phyloP scores from a whole-genome alignment of 2,113 vertebrate genomes.

The Connochaetes taurinus region DNA sequence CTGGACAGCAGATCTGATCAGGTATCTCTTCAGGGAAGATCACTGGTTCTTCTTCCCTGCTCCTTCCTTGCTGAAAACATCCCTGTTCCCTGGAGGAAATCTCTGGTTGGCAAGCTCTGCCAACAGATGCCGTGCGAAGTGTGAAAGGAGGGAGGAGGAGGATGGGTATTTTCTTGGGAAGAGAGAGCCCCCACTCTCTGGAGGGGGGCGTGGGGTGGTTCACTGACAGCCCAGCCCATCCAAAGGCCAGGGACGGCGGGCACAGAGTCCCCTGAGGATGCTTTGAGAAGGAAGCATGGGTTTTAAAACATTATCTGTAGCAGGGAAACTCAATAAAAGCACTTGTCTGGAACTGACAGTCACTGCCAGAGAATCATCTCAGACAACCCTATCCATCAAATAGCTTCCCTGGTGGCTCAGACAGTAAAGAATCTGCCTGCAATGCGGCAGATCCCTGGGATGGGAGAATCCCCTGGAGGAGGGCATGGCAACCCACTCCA shows the following conservation, averaged over 20 bases:
- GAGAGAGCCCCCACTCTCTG: rapidly evolving
- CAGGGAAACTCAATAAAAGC: not conserved
- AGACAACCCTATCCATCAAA: not conserved
- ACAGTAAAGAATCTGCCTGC: not conserved
- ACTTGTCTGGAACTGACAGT: not conserved
- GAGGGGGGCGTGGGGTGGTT: rapidly evolving
- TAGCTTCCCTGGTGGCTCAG: not conserved
- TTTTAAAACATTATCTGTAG: rapidly evolving
- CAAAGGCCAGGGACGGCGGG: not conserved
- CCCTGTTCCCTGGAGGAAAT: slow-evolving; percentile 82
- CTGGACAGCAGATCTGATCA: not conserved
- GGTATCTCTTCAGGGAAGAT: not conserved
- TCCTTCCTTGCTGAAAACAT: not conserved
- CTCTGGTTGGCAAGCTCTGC: slow-evolving; percentile 90
- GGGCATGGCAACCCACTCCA: not conserved
- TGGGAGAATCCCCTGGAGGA: not conserved
- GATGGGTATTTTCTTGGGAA: slow-evolving; percentile 72
- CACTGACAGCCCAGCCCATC: too few species aligned
- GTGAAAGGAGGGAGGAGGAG: slow-evolving; percentile 84
- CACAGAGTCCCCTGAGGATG: not conserved
- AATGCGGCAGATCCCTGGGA: not conserved
- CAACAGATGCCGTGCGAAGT: slow-evolving; percentile 88
- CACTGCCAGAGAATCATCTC: not conserved
- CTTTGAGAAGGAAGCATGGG: not conserved
- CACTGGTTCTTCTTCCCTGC: not conserved